Evolutionary conservation across 2,888 invertebrate species (phyloP), one percentile per base, ranked within the genome.

Genomic region (Adineta ricciae): DNA sequence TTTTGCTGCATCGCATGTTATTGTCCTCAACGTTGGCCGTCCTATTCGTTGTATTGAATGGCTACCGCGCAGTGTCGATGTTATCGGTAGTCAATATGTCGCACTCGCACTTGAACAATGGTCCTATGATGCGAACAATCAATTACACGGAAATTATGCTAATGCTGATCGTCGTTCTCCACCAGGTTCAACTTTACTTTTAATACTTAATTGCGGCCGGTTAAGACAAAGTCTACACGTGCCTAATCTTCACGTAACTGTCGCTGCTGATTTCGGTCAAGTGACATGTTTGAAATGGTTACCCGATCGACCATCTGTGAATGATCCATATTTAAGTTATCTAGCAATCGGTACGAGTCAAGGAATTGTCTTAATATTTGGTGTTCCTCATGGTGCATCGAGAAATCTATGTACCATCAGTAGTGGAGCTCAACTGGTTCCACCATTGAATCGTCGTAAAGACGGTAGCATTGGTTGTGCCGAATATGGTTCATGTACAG

Each of bases 1-100:
- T 78, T 78, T 78, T 78, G 78, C 78, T 78, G 78, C 78, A n/a
- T 78, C 78, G n/a, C 78, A 78, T 78, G 78, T 78, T 38, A 78
- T 78, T 78, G 78, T 78, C 14, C n/a, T 78, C 38, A 78, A 78
- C 41, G 78, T 78, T 78, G 78, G 78, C 4, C 38, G 78, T 41
- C 78, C 78, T 14, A 78, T 78, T 24, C 38, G 78, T 41, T 78
- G 41, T 78, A 19, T 78, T 78, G 78, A 78, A 78, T 78, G 78
- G 78, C n/a, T 78, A 41, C 78, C 78, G n/a, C 38, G 78, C n/a
- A 41, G 41, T 78, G 78, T 78, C 41, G 78, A 78, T 78, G 41
- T 78, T n/a, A 41, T 78, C 5, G 78, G 78, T 78, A 78, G 78
- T 41, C 78, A 78, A 78, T 78, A 78, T 78, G 78, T 78, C 41